These are phyloP conservation scores for Carlito syrichta DNA, from an alignment of 2,113 vertebrate species.

Conservation along the genomic window DNA sequence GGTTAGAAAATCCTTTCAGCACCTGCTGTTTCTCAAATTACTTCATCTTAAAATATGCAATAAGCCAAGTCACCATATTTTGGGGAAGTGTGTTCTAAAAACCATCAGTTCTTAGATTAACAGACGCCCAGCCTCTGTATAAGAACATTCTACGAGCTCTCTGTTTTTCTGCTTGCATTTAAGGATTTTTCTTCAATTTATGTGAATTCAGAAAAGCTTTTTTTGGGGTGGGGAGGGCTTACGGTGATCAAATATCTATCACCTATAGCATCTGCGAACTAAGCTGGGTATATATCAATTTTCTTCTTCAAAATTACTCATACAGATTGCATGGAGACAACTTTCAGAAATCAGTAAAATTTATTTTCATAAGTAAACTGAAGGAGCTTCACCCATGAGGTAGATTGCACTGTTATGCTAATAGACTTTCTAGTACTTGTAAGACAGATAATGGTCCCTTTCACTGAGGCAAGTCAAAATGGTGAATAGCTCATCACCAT, in stretches of 20 bases:
- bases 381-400: not conserved
- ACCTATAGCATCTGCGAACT: not conserved
- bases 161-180: not conserved
- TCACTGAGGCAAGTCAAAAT: not conserved
- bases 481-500: slow-evolving; percentile 19
- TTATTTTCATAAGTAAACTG: slow-evolving; percentile 27
- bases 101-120: not conserved
- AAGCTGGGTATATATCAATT: not conserved
- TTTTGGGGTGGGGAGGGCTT: not conserved
- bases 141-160: not conserved
- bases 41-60: not conserved
- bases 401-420: not conserved
- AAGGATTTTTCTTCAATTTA: not conserved
- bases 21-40: not conserved
- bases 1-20: not conserved
- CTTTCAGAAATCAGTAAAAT: slow-evolving; percentile 18
- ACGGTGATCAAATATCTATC: not conserved
- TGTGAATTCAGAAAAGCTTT: not conserved
- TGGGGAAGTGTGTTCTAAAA: not conserved
- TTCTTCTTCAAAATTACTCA: slow-evolving; percentile 23
- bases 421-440: not conserved
- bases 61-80: no score
- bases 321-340: not conserved
- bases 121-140: not conserved
- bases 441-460: not conserved